A percentile compares a stretch with the other conserved stretches of the same genome.
phyloP scores from a whole-genome alignment of 2,113 vertebrate species.

The Numida meleagris region DNA sequence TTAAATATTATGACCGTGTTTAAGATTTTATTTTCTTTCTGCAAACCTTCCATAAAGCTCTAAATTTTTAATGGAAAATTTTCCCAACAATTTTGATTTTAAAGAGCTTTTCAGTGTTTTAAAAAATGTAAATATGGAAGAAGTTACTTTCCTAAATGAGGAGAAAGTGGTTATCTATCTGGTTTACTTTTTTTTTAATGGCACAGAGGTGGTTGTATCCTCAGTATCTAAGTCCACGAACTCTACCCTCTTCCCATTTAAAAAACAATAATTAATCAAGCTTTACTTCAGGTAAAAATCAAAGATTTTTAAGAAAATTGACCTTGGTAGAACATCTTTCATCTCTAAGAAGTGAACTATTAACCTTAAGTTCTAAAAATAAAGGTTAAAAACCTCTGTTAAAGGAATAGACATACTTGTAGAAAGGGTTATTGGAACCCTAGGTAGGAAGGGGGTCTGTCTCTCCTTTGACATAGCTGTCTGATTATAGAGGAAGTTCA shows the following conservation, averaged over 20 bases:
- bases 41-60: not conserved
- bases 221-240: not conserved
- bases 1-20: not conserved
- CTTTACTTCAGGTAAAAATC: not conserved
- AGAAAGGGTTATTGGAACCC: not conserved
- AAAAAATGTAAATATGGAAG: not conserved
- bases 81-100: not conserved
- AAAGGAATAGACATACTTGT: rapidly evolving
- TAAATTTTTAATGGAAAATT: conserved; percentile 29
- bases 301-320: not conserved
- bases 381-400: not conserved
- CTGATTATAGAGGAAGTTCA: not conserved
- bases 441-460: not conserved
- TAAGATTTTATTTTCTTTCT: not conserved
- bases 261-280: not conserved
- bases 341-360: not conserved
- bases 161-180: not conserved
- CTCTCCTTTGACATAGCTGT: not conserved
- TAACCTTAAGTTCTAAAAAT: not conserved
- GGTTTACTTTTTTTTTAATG: not conserved
- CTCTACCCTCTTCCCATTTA: not conserved
- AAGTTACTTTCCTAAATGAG: not conserved
- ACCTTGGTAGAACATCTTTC: not conserved
- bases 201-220: not conserved
- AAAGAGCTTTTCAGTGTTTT: conserved; percentile 9